Evolutionary conservation across 2,888 invertebrate species (phyloP), one percentile per base, ranked within the genome.

Genomic region (Hololepta plana): DNA sequence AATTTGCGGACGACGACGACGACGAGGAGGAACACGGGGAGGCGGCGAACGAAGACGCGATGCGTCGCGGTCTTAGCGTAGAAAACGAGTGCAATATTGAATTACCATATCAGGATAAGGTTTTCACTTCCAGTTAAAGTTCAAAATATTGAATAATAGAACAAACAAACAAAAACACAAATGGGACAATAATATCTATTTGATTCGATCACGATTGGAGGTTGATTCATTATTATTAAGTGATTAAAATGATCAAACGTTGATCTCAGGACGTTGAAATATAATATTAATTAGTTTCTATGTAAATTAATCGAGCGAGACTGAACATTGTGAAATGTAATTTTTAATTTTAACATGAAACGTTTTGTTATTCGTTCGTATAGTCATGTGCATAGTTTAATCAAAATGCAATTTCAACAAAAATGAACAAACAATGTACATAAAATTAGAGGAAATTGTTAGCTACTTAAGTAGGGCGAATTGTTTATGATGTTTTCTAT

Each of bases 1-100:
- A 64, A 42, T 79, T 70, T 45, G 79, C 70, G 4, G 77, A 79
- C 41, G 76, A 76, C 16, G 67, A 65, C 36, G 69, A 67, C 2
- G 67, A 67, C 2, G 53, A 38, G 19, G 24, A 30, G 17, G 17
- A 17, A n/a, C 7, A n/a, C n/a, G 29, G n/a, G n/a, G n/a, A 17
- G 17, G 17, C 17, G n/a, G 7, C 17, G 7, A 17, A 17, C n/a
- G 29, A 17, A 17, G n/a, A 17, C 7, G 17, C 17, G n/a, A 7
- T n/a, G 7, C 7, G n/a, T 16, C 26, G 26, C 16, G 26, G 28
- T 26, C 24, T 22, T 13, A 28, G 20, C 29, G 40, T 35, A 33
- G 47, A 43, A 33, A 44, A 39, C 27, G 40, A 45, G 46, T 51
- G 52, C 49, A 51, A 51, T 47, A 50, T 43, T 38, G 44, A 48